These are phyloP conservation scores for Chloroclysta siterata DNA, from an alignment of 2,888 invertebrate genomes.

Conservation along the genomic window DNA sequence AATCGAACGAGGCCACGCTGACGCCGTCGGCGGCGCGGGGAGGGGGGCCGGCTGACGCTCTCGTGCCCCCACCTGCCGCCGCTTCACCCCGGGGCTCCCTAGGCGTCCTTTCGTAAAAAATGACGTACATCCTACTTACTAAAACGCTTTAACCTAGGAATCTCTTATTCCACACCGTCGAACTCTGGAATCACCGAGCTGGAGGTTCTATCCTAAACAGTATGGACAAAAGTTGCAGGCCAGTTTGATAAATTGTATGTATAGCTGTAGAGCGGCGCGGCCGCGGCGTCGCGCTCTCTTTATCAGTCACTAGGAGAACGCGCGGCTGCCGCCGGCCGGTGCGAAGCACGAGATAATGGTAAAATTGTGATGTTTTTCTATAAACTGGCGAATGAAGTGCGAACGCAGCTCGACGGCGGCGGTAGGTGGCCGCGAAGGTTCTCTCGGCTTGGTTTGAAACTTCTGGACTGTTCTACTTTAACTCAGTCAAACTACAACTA, in stretches of 20 bases:
- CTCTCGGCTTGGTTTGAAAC: conserved; percentile 48
- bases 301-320: conserved; percentile 73
- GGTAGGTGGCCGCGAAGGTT: conserved; percentile 35
- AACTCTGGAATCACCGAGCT: conserved; percentile 78
- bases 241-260: conserved; percentile 62
- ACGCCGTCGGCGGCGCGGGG: conserved; percentile 44
- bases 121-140: conserved; percentile 78
- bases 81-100: conserved; percentile 56
- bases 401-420: conserved; percentile 44
- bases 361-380: conserved; percentile 84
- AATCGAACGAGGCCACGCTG: conserved; percentile 83
- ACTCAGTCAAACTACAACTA: conserved; percentile 30
- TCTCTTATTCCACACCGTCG: conserved; percentile 79
- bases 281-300: conserved; percentile 73
- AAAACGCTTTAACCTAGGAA: conserved; percentile 82
- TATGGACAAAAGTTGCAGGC: conserved; percentile 80
- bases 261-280: conserved; percentile 60
- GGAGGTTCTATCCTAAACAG: conserved; percentile 74
- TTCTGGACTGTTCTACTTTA: conserved; percentile 39
- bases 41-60: conserved; percentile 53
- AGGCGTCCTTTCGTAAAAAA: conserved; percentile 76
- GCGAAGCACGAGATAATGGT: conserved; percentile 76
- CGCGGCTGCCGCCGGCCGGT: conserved; percentile 40
- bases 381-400: conserved; percentile 51
- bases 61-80: conserved; percentile 49